Evolutionary conservation across 2,113 vertebrate species (phyloP).

Genomic region (Elephas maximus): DNA sequence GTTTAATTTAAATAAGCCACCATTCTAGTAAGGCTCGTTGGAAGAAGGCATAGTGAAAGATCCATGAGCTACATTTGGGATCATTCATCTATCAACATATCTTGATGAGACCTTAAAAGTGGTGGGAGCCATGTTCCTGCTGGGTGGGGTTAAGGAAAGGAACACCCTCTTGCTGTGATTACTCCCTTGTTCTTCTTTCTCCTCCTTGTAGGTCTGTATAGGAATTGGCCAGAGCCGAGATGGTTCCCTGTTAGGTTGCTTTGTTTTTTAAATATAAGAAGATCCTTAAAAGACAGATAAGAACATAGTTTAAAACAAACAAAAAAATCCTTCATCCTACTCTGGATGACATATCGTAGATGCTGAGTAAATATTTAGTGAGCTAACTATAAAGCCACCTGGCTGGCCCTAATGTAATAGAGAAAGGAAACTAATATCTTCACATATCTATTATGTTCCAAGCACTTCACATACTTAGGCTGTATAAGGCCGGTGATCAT

Average conservation of each 20-base stretch:
- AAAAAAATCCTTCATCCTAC: neutral
- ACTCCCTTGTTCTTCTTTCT: neutral
- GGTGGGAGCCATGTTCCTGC: neutral
- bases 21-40: neutral
- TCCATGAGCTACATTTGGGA: neutral
- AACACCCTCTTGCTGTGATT: neutral
- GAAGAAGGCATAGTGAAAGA: neutral
- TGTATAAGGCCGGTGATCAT: neutral
- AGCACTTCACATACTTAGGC: neutral
- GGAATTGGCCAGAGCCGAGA: neutral
- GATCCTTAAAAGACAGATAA: neutral
- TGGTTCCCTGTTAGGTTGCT: neutral
- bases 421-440: neutral
- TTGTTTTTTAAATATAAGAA: neutral
- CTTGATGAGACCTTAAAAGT: neutral
- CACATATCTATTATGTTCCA: neutral
- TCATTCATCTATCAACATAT: neutral
- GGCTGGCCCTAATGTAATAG: neutral
- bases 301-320: neutral
- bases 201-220: neutral
- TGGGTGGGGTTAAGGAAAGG: neutral
- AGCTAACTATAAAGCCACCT: neutral
- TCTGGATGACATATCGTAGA: neutral
- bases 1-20: neutral
- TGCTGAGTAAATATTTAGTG: neutral